Evolutionary conservation across 2,888 invertebrate genomes (phyloP).

Genomic region (Clusia tigrina): DNA sequence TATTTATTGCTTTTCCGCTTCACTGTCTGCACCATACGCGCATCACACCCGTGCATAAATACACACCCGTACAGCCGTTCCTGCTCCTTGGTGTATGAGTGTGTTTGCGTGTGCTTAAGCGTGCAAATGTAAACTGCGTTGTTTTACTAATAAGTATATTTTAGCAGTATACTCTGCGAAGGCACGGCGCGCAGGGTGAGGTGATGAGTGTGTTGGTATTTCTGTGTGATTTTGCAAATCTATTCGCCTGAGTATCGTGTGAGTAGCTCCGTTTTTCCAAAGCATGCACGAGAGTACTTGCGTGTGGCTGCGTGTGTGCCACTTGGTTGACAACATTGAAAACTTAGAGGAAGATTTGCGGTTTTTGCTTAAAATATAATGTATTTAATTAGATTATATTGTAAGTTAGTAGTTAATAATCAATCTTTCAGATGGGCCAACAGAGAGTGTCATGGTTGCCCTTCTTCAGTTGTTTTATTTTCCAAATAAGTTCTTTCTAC

Average conservation of each 20-base stretch:
- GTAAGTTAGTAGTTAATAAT: too few relatives aligned
- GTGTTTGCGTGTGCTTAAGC: not conserved
- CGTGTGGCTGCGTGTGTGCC: constrained; percentile 1
- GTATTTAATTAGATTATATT: not conserved
- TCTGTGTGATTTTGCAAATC: constrained; percentile 14
- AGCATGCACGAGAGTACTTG: too few relatives aligned
- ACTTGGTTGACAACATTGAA: not conserved
- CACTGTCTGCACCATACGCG: not conserved
- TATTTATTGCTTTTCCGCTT: constrained; percentile 24
- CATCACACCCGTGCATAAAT: not conserved
- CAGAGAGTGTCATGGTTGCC: too few relatives aligned
- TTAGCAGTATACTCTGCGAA: not conserved
- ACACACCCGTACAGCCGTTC: too few relatives aligned
- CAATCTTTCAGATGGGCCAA: too few relatives aligned
- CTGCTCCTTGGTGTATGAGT: not conserved
- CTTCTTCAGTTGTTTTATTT: too few relatives aligned
- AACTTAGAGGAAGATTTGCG: not conserved
- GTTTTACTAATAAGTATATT: constrained; percentile 13
- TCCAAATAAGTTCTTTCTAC: too few relatives aligned
- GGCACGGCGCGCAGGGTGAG: not conserved
- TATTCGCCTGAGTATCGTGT: not conserved
- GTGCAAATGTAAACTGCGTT: not conserved
- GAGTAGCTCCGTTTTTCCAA: not conserved
- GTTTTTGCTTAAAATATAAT: not conserved
- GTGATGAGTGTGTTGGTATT: not conserved